Evolutionary conservation across 2,113 vertebrate genomes (phyloP).

Genomic region (Ochotona curzoniae): DNA sequence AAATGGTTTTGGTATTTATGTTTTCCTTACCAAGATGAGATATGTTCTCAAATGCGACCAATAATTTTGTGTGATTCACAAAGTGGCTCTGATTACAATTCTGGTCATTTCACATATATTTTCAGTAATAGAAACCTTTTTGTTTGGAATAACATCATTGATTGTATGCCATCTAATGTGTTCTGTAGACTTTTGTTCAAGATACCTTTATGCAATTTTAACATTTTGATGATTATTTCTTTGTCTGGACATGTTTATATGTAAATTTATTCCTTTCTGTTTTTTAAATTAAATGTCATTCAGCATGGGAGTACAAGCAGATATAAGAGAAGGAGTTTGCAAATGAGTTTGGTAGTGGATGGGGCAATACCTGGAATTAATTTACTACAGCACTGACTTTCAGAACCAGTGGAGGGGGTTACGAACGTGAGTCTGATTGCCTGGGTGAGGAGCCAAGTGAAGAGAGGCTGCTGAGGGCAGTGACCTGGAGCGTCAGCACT

Average conservation of each 20-base stretch:
- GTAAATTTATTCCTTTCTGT: background rate
- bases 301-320: background rate
- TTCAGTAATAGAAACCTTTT: background rate
- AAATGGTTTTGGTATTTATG: background rate
- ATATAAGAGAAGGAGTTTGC: background rate
- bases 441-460: background rate
- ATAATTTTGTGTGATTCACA: background rate
- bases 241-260: background rate
- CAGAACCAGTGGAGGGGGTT: background rate
- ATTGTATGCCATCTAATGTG: background rate
- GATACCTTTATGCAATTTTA: background rate
- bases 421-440: background rate
- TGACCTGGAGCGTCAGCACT: background rate
- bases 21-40: background rate
- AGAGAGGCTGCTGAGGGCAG: background rate
- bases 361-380: background rate
- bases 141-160: background rate
- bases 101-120: background rate
- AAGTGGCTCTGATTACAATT: background rate
- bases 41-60: background rate
- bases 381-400: background rate
- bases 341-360: too few relatives aligned
- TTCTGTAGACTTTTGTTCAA: background rate
- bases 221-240: background rate
- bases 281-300: background rate